Evolutionary conservation across 1,140 invertebrate species (phyloP), one percentile per base, ranked within the genome.

Genomic region (Vollenhovia emeryi): DNA sequence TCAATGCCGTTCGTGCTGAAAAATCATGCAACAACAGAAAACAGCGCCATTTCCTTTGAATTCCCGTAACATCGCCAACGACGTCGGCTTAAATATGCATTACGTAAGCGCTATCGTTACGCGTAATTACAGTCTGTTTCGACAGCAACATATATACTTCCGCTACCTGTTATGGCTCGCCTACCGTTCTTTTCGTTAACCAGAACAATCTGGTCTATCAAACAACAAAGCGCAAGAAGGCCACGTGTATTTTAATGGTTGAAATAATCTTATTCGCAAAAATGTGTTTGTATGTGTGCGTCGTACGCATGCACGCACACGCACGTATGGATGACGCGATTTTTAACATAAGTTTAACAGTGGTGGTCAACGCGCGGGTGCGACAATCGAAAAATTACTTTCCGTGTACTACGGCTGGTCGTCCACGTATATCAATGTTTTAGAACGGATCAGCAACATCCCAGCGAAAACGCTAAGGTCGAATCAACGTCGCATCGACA

Each of bases 81-180:
- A 79, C 33, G 15, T 33, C 64, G 13, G 45, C 66, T 82, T 82
- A 82, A 82, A 71, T 82, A 82, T 57, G 55, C 36, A 45, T 82
- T 82, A 73, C 66, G 36, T 82, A 82, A 82, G 66, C 66, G n/a
- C 66, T 43, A 82, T 73, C 78, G 52, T 82, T 73, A 73, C 50
- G n/a, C 66, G 36, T 73, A 82, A 82, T 71, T 82, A 52, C 78
- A 73, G 66, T 59, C 66, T 24, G 50, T 73, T 82, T 82, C 66
- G 78, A 80, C 36, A 80, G 76, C 18, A 52, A 57, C 33, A 40
- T n/a, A 50, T 50, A 50, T 43, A 82, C 52, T 82, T 82, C 78
- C 66, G 78, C 78, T 80, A 71, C 78, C 50, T 82, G 78, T 71
- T 73, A 82, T n/a, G 30, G 15, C 24, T 73, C 40, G 52, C 50